phyloP scores from a whole-genome alignment of 2,113 vertebrate species.

The Pterocles burchelli region DNA sequence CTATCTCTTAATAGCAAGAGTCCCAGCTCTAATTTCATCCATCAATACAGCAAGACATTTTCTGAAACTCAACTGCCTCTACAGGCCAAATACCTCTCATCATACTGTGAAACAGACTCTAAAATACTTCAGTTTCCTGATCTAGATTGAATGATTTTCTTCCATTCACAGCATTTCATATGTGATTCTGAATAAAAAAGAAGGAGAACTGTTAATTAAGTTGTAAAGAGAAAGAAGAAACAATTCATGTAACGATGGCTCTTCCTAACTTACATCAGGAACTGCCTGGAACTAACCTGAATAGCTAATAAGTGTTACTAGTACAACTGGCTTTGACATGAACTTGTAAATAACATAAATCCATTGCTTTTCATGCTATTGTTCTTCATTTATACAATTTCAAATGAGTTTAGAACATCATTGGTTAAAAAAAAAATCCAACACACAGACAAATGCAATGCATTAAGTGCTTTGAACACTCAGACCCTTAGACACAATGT shows the following conservation, averaged over 20 bases:
- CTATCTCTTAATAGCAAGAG: not conserved
- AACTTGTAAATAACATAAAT: not conserved
- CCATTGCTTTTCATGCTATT: not conserved
- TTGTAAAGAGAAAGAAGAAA: too few relatives aligned
- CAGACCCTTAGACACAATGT: not conserved
- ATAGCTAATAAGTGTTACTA: not conserved
- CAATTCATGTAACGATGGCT: not conserved
- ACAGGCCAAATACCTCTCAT: not conserved
- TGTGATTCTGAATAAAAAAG: not conserved
- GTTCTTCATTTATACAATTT: not conserved
- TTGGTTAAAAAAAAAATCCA: not conserved
- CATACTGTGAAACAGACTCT: not conserved
- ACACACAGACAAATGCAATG: not conserved
- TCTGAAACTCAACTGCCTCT: not conserved
- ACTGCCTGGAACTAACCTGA: not conserved
- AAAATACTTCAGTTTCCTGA: not conserved
- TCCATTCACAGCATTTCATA: not conserved
- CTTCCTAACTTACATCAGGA: not conserved
- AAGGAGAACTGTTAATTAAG: not conserved
- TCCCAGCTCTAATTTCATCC: not conserved
- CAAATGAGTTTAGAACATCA: not conserved
- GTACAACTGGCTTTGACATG: not conserved
- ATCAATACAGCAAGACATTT: not conserved
- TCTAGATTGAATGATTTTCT: not conserved
- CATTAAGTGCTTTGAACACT: not conserved